Conservation (phyloP, 1,140 invertebrate genomes). For the Hylaeus volcanicus region DNA sequence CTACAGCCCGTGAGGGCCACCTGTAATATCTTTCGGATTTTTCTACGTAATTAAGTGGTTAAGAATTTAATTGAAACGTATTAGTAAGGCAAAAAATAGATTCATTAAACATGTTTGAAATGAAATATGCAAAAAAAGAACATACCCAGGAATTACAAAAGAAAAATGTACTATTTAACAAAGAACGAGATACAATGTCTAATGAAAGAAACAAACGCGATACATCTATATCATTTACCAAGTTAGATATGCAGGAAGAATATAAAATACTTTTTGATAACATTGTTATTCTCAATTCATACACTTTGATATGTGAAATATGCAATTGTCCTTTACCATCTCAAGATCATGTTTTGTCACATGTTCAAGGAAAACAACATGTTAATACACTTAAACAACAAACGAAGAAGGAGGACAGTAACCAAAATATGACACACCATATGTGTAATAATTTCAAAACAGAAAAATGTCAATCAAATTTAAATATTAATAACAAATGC, state of each 20-base stretch:
- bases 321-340: slow-evolving; percentile 8
- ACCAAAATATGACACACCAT: neutral
- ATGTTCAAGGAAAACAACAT: slow-evolving; percentile 14
- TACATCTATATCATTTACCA: too few species aligned
- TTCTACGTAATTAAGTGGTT: too few species aligned
- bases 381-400: neutral
- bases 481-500: neutral
- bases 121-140: neutral
- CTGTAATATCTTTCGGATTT: too few species aligned
- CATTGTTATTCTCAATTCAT: neutral
- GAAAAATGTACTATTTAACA: neutral
- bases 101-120: neutral
- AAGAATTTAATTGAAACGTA: too few species aligned
- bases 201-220: neutral
- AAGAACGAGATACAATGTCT: neutral
- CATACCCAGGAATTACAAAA: neutral
- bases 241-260: neutral
- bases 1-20: too few species aligned
- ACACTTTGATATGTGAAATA: neutral
- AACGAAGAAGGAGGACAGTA: neutral
- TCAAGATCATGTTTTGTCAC: neutral
- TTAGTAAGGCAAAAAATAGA: neutral
- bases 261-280: neutral
- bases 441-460: neutral
- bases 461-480: neutral